Conservation (phyloP, 2,797 vertebrate genomes). For the Poeciliopsis infans region DNA sequence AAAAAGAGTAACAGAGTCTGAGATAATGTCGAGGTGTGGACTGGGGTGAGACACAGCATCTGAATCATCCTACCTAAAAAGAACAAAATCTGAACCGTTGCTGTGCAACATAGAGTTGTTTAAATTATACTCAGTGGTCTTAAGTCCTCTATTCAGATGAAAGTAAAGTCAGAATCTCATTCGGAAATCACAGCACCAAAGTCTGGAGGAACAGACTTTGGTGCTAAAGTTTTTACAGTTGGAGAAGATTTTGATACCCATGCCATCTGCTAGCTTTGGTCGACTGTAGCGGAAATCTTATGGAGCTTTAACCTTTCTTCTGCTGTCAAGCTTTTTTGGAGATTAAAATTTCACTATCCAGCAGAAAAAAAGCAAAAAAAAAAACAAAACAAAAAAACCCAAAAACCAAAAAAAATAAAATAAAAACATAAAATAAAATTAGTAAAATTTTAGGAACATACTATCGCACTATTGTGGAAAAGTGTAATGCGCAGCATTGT, state of each 20-base stretch:
- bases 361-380: neutral
- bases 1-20: neutral
- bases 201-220: neutral
- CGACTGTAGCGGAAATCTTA: neutral
- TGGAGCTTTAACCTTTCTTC: too few relatives aligned
- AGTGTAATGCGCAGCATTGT: constrained; percentile 35
- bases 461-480: neutral
- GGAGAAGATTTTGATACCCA: neutral
- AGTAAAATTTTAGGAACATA: neutral
- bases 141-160: neutral
- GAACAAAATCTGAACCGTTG: neutral
- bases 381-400: too few relatives aligned
- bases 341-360: neutral
- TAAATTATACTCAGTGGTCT: neutral
- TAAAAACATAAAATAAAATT: too few relatives aligned
- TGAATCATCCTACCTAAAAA: neutral
- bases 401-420: neutral
- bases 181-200: neutral
- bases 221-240: too few relatives aligned
- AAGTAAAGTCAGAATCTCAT: neutral
- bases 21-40: neutral
- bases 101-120: neutral
- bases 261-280: neutral
- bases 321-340: neutral
- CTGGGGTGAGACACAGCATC: neutral